Conservation (phyloP, 2,888 invertebrate species). For the Troglohyphantes excavatus region DNA sequence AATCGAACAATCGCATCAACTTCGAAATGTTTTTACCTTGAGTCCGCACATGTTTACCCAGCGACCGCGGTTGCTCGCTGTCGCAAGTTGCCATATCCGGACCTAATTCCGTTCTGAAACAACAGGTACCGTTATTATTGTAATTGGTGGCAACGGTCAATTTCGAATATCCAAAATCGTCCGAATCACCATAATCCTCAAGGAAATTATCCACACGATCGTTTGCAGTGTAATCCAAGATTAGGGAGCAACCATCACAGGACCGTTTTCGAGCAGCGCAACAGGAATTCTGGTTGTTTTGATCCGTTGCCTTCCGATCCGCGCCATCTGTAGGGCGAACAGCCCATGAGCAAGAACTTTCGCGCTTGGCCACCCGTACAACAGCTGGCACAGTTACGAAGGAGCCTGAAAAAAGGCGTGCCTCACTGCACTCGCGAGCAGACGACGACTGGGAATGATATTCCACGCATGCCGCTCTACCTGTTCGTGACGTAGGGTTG, state of each 20-base stretch:
- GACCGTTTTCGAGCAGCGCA: neutral
- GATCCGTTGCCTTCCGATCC: slow-evolving; percentile 8
- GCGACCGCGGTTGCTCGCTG: slow-evolving; percentile 33
- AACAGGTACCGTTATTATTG: neutral
- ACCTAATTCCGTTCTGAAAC: neutral
- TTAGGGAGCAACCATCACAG: neutral
- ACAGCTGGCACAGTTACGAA: slow-evolving; percentile 75
- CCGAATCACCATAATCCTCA: neutral
- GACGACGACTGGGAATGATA: slow-evolving; percentile 20
- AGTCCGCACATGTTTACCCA: slow-evolving; percentile 42
- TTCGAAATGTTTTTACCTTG: slow-evolving; percentile 67
- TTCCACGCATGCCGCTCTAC: slow-evolving; percentile 63
- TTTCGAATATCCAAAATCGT: slow-evolving; percentile 28
- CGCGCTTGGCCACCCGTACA: slow-evolving; percentile 58
- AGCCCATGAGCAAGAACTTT: slow-evolving; percentile 48
- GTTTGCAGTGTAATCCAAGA: slow-evolving; percentile 34
- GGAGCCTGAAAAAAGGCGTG: slow-evolving; percentile 31
- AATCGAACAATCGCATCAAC: slow-evolving; percentile 68
- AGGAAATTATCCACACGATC: slow-evolving; percentile 5
- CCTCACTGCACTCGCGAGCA: slow-evolving; percentile 28
- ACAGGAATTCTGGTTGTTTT: neutral
- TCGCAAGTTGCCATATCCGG: slow-evolving; percentile 58
- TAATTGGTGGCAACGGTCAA: slow-evolving; percentile 31
- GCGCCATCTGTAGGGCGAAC: slow-evolving; percentile 34
- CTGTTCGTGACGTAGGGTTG: slow-evolving; percentile 67